Evolutionary conservation across 2,888 invertebrate species (phyloP).

Genomic region (Papilio demoleus): DNA sequence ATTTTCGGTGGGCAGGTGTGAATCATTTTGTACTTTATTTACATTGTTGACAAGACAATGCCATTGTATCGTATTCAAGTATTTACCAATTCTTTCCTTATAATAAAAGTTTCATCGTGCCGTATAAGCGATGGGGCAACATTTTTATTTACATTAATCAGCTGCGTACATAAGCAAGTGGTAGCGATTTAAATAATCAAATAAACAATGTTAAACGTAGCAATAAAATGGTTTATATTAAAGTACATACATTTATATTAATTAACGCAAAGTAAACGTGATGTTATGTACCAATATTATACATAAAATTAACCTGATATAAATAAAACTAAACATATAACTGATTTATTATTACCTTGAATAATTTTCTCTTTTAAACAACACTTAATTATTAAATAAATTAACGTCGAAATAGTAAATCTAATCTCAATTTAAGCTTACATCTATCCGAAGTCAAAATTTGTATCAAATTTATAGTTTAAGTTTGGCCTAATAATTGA

Average conservation of each 20-base stretch:
- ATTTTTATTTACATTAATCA: slow-evolving; percentile 24
- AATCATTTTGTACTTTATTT: slow-evolving; percentile 52
- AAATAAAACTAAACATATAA: too few relatives aligned
- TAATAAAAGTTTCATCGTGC: slow-evolving; percentile 34
- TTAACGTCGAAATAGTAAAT: too few relatives aligned
- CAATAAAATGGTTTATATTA: slow-evolving; percentile 20
- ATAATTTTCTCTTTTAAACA: too few relatives aligned
- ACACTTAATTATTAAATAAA: too few relatives aligned
- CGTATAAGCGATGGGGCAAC: slow-evolving; percentile 28
- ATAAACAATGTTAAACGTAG: slow-evolving; percentile 31
- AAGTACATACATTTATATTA: slow-evolving; percentile 17
- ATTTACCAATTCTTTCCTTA: slow-evolving; percentile 31
- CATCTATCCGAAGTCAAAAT: too few relatives aligned
- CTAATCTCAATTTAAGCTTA: too few relatives aligned
- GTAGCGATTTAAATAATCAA: slow-evolving; percentile 25
- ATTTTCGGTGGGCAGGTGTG: slow-evolving; percentile 47
- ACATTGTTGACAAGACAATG: slow-evolving; percentile 58
- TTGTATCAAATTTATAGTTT: too few relatives aligned
- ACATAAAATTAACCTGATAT: too few relatives aligned
- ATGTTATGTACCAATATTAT: slow-evolving; percentile 27
- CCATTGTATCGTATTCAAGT: slow-evolving; percentile 43
- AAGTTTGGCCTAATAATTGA: too few relatives aligned
- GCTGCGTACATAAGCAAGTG: background rate
- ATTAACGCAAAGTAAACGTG: slow-evolving; percentile 19
- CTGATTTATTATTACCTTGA: too few relatives aligned